Conservation (phyloP, 2,888 invertebrate genomes). For the Epirrhoe tristata region DNA sequence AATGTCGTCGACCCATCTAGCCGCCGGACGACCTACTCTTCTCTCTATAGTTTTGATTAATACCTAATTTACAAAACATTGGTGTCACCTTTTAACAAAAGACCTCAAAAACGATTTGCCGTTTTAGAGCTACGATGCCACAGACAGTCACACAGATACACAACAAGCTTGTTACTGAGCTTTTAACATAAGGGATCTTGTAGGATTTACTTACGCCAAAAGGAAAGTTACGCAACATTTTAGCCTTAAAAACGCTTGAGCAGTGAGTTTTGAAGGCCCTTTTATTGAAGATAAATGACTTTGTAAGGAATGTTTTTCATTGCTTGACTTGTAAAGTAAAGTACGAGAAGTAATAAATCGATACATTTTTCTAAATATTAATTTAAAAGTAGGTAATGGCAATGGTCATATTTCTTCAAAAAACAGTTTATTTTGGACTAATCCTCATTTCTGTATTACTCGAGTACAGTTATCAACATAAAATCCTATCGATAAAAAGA, state of each 20-base stretch:
- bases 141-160: too few relatives aligned
- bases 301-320: conserved; percentile 25
- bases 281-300: conserved; percentile 35
- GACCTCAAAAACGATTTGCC: too few relatives aligned
- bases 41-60: too few relatives aligned
- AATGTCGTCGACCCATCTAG: too few relatives aligned
- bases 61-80: too few relatives aligned
- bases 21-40: too few relatives aligned
- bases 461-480: conserved; percentile 4
- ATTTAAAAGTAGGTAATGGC: neutral
- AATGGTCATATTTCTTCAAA: conserved; percentile 1
- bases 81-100: too few relatives aligned
- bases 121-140: too few relatives aligned
- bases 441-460: conserved; percentile 9
- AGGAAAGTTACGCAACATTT: conserved; percentile 1
- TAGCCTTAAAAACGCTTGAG: conserved; percentile 25
- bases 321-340: conserved; percentile 11
- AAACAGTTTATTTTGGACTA: conserved; percentile 3
- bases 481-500: too few relatives aligned
- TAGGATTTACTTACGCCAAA: too few relatives aligned
- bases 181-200: too few relatives aligned
- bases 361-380: conserved; percentile 3
- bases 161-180: conserved; percentile 1
- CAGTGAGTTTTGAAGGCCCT: conserved; percentile 12
- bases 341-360: too few relatives aligned